Evolutionary conservation across 2,113 vertebrate genomes (phyloP), one percentile per base, ranked within the genome.

Genomic region (Brachyhypopomus gauderio): DNA sequence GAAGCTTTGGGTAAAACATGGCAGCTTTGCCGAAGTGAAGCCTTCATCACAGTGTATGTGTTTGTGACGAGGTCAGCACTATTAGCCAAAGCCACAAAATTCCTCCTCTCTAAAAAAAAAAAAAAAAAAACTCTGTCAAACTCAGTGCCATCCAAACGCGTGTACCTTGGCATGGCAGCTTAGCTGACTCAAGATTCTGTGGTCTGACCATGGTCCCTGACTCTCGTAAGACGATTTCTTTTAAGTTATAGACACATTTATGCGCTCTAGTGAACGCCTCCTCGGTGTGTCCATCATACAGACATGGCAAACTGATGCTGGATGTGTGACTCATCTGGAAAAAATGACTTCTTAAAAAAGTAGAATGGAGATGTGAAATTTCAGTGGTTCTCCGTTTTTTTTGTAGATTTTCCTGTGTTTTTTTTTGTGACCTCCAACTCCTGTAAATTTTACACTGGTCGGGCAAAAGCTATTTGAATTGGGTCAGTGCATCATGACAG

Each of bases 71-170:
- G 27, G 34, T 36, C 52, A 23, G 58, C 11, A n/a, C 48, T 17
- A 62, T 55, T 67, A 52, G 78, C 41, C 41, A 84, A 89, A 90
- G 87, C 90, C 92, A 89, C 89, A 22, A 82, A 80, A 89, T 91
- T 91, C 86, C 84, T 90, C 77, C 55, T 12, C 7, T 78, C 78
- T 73, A 84, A 83, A 73, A 52, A 52, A 52, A 52, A 52, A 52
- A 48, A n/a, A n/a, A n/a, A 30, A 30, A 30, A 69, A 69, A 76
- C 82, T 19, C 67, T 88, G 87, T 88, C 89, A 87, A 69, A 85
- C 84, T 81, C 73, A 55, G 11, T 38, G 64, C 69, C 72, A 78
- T 84, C 84, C 78, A 85, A 85, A 83, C 74, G 7, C n/a, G 79
- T 87, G 41, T 72, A 72, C 19, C 62, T 75, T 67, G 81, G 72